Evolutionary conservation across 2,888 invertebrate species (phyloP).

Genomic region (Protophormia terraenovae): DNA sequence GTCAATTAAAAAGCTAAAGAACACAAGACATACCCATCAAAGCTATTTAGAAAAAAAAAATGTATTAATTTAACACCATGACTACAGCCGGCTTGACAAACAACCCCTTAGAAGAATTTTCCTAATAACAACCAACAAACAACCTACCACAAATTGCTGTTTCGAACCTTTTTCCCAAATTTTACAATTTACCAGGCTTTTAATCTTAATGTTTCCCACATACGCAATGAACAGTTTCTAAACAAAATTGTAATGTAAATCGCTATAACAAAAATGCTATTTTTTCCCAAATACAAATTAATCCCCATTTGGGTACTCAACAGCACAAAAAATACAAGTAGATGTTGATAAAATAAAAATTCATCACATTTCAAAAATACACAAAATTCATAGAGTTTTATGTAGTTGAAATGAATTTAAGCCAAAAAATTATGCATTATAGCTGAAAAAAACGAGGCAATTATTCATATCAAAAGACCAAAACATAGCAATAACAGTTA

Average conservation of each 20-base stretch:
- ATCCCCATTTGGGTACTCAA: conserved; percentile 62
- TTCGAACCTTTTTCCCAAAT: conserved; percentile 16
- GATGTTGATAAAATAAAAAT: conserved; percentile 14
- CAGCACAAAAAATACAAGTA: neutral
- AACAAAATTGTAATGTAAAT: conserved; percentile 26
- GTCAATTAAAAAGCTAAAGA: neutral
- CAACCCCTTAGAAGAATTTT: conserved; percentile 26
- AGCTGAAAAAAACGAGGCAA: conserved; percentile 38
- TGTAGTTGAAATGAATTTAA: conserved; percentile 29
- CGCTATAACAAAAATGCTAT: neutral
- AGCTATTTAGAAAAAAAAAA: no score
- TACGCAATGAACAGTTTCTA: no score
- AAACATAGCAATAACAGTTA: neutral
- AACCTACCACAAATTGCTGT: neutral
- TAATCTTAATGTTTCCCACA: conserved; percentile 39
- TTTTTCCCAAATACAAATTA: conserved; percentile 43
- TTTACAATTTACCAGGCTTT: conserved; percentile 30
- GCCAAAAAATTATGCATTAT: conserved; percentile 47
- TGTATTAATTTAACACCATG: conserved; percentile 50
- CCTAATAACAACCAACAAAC: neutral
- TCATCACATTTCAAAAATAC: conserved; percentile 29
- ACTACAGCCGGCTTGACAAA: neutral
- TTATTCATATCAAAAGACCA: conserved; percentile 32
- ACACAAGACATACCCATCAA: neutral
- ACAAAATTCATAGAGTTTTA: no score